Conservation (phyloP, 1,140 invertebrate genomes). For the Dysdera silvatica region DNA sequence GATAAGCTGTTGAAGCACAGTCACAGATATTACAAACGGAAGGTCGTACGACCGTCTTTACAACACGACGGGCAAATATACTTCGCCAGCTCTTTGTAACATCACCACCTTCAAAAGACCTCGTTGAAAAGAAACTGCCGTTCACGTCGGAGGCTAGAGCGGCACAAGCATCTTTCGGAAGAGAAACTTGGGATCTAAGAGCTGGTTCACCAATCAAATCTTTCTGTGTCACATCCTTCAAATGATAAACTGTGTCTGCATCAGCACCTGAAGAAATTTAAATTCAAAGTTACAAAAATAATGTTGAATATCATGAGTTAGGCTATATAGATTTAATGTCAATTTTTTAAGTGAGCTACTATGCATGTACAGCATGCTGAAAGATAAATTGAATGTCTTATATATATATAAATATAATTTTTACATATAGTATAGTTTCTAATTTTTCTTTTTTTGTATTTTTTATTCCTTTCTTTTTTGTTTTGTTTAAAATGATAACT, state of each 20-base stretch:
- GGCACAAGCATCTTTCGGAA: constrained; percentile 28
- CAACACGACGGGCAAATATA: constrained; percentile 17
- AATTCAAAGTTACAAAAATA: no score
- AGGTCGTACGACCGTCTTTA: constrained; percentile 4
- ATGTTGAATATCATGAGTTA: no score
- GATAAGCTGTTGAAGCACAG: constrained; percentile 19
- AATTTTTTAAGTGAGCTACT: no score
- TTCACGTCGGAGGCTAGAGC: constrained; percentile 24
- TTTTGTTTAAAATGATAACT: no score
- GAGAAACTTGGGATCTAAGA: constrained; percentile 17
- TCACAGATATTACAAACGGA: constrained; percentile 14
- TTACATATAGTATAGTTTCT: no score
- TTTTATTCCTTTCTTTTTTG: no score
- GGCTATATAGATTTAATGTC: no score
- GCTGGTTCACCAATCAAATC: constrained; percentile 19
- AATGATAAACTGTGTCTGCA: constrained; percentile 21
- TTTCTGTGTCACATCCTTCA: constrained; percentile 22
- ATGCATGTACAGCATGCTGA: no score
- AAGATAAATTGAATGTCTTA: no score
- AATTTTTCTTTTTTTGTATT: no score
- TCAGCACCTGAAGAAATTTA: constrained; percentile 16
- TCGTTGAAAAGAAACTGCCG: constrained; percentile 26
- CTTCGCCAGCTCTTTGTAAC: constrained; percentile 19
- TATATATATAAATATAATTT: no score
- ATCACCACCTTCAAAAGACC: neutral